Evolutionary conservation across 2,797 vertebrate genomes (phyloP), one percentile per base, ranked within the genome.

Genomic region (Erethizon dorsatum): DNA sequence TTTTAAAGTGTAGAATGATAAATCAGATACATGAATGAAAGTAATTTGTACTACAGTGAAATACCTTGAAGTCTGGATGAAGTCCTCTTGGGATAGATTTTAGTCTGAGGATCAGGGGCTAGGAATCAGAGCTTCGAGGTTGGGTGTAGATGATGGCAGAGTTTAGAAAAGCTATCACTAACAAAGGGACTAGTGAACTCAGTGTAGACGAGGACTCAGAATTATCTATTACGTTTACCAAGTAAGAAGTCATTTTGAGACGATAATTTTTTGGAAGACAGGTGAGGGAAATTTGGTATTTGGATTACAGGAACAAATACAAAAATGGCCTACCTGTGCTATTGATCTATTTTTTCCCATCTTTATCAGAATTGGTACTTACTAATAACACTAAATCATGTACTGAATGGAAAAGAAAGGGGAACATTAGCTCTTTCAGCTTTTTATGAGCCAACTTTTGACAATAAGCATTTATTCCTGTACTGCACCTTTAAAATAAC

Each of bases 241-340:
- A 82, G 77, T 96, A 83, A 26, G 9, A 82, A 14, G 56, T 22
- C 20, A 52, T 87, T 90, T 65, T 85, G 56, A 79, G 13, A 59
- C 0, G 65, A 18, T 22, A 90, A 67, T 67, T 45, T 85, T 73
- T 88, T 90, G 88, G 84, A 82, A 87, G 57, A n/a, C 24, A 80
- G 52, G 2, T 69, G 20, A 41, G 56, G 5, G 45, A 95, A 91
- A 56, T 80, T 85, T 88, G 52, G 22, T 91, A 69, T 14, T 69
- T 77, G 54, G 18, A 88, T 22, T 82, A 3, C 2, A 80, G 61
- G 33, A 6, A 41, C 45, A 83, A 41, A 45, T n/a, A 85, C 28
- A 69, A 57, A 78, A 54, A 56, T 69, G 18, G 59, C 6, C 9
- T 15, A 79, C 18, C 77, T 65, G 4, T 90, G 14, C 41, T 67